Evolutionary conservation across 2,888 invertebrate genomes (phyloP).

Genomic region (Melieria omissa): DNA sequence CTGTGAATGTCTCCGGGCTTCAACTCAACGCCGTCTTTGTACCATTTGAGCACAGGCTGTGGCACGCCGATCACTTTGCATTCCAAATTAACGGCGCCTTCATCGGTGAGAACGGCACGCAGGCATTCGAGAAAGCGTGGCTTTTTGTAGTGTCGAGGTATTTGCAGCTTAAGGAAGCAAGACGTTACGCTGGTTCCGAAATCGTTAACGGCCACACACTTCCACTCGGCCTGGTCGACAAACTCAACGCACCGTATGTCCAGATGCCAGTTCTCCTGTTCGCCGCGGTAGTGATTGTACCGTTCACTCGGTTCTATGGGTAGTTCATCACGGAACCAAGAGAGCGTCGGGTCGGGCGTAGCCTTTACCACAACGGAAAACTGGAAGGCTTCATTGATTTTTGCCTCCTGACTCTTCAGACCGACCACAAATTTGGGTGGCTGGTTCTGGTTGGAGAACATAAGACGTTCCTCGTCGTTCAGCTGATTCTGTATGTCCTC

Average conservation of each 20-base stretch:
- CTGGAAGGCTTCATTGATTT: constrained; percentile 83
- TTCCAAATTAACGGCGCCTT: constrained; percentile 89
- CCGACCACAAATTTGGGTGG: constrained; percentile 87
- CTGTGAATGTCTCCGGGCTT: constrained; percentile 92
- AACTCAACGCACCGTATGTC: constrained; percentile 81
- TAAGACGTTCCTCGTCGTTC: constrained; percentile 83
- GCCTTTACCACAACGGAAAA: constrained; percentile 86
- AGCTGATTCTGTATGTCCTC: constrained; percentile 92
- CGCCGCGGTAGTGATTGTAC: constrained; percentile 76
- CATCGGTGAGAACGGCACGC: constrained; percentile 85
- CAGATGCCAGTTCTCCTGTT: constrained; percentile 78
- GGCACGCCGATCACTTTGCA: constrained; percentile 94
- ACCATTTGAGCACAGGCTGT: constrained; percentile 91
- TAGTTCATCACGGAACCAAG: constrained; percentile 91
- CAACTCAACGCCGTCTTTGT: constrained; percentile 88
- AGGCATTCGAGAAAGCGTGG: constrained; percentile 88
- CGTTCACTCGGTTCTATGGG: constrained; percentile 77
- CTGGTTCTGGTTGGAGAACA: constrained; percentile 75
- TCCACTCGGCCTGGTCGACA: constrained; percentile 91
- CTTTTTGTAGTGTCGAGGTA: constrained; percentile 89
- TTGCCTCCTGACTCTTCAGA: constrained; percentile 83
- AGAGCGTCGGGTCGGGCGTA: constrained; percentile 81
- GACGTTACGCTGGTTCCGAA: constrained; percentile 90
- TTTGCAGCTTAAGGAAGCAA: constrained; percentile 83
- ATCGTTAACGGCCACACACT: constrained; percentile 88